Evolutionary conservation across 2,888 invertebrate genomes (phyloP), one percentile per base, ranked within the genome.

Genomic region (Oithona nana): DNA sequence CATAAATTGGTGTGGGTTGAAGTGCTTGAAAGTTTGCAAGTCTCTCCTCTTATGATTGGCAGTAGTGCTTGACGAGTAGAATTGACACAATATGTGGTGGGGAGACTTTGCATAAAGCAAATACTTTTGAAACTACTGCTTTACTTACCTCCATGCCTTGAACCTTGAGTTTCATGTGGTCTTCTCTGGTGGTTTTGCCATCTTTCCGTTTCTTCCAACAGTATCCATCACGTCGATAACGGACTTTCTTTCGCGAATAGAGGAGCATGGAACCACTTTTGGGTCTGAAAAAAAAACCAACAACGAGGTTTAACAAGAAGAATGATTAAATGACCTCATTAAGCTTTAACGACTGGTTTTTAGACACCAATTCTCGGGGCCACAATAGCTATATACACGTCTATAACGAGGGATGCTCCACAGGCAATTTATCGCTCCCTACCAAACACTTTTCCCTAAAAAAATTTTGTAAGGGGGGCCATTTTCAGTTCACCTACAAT

Each of bases 121-220:
- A n/a, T n/a, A n/a, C n/a, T n/a, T n/a, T n/a, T n/a, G 55, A 48
- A 30, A n/a, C n/a, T n/a, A n/a, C 49, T 58, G 60, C 61, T 11
- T 28, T 13, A 69, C 78, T 79, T 69, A 88, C 89, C 83, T 92
- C 90, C 66, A 88, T 87, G 69, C 92, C 90, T 78, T 92, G 89
- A 71, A 94, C 94, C 80, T 97, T 97, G 67, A 97, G 80, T 75
- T 95, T 95, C 95, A 97, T 95, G 75, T 97, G 97, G 79, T 97
- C 97, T 75, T 97, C 97, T 69, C 97, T 78, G 64, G 94, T 94
- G 66, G 94, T 93, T 77, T 94, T 94, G 26, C 95, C 95, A 74
- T 95, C 95, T 76, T 93, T 93, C 68, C 97, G 78, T 71, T 94
- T 94, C 78, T 95, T 95, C 95, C 97, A 97, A 76, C 92, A 93